These are phyloP conservation scores for Trissonchulus sp. DNA, from an alignment of 2,888 invertebrate species.

Conservation along the genomic window DNA sequence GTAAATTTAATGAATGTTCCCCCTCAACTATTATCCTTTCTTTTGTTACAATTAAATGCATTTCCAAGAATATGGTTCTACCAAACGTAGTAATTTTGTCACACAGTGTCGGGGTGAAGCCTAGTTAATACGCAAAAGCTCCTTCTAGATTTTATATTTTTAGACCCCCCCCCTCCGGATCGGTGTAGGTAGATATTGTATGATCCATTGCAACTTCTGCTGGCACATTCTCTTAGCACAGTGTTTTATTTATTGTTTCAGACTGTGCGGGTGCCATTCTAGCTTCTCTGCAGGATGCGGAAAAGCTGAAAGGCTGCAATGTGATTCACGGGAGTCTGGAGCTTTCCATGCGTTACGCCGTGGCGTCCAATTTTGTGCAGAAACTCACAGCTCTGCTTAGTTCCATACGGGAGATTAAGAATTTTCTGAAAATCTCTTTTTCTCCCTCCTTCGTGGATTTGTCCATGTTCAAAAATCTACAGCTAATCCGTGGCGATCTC, in stretches of 20 bases:
- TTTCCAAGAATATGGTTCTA: too few relatives aligned
- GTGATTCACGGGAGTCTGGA: slow-evolving; percentile 73
- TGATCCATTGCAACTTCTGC: too few relatives aligned
- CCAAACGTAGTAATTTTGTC: too few relatives aligned
- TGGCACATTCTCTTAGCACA: too few relatives aligned
- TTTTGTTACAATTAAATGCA: too few relatives aligned
- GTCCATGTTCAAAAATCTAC: slow-evolving; percentile 54
- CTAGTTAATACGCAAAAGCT: too few relatives aligned
- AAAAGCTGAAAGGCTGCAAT: slow-evolving; percentile 76
- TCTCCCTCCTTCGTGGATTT: slow-evolving; percentile 54
- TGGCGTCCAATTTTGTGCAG: slow-evolving; percentile 53
- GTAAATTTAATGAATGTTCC: too few relatives aligned
- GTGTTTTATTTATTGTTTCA: slow-evolving; percentile 37
- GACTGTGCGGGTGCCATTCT: slow-evolving; percentile 68
- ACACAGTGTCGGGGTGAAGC: too few relatives aligned
- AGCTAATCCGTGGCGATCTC: slow-evolving; percentile 55
- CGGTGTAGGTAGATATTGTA: too few relatives aligned
- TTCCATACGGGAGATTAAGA: slow-evolving; percentile 73
- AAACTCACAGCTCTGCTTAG: slow-evolving; percentile 69
- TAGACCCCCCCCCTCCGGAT: too few relatives aligned
- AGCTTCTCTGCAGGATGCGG: slow-evolving; percentile 74
- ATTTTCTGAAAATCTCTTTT: slow-evolving; percentile 74
- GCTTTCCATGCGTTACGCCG: slow-evolving; percentile 71
- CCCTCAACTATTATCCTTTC: too few relatives aligned
- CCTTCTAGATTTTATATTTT: too few relatives aligned